Evolutionary conservation across 2,888 invertebrate species (phyloP), one percentile per base, ranked within the genome.

Genomic region (Eueremaeus valkanovi): DNA sequence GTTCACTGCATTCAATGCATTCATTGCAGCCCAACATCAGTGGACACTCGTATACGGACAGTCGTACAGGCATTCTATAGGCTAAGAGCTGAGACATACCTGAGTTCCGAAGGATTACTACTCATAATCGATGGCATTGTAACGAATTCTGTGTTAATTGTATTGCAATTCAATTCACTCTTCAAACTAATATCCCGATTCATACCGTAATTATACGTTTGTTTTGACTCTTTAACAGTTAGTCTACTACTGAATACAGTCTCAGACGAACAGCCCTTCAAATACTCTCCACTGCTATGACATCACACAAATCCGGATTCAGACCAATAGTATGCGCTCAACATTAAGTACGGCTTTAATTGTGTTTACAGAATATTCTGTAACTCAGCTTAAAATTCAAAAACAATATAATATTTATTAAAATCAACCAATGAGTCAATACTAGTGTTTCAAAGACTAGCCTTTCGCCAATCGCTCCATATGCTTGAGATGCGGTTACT

Each of bases 61-160:
- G 5, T n/a, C 8, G 9, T 55, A 6, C 24, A 21, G 24, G 3
- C 2, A 55, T 21, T 55, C n/a, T 24, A 55, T 3, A 55, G 11
- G 63, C 16, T 31, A 18, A 42, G 24, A n/a, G 18, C 13, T 6
- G 24, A 68, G 42, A 68, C 68, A 42, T 68, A 68, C 68, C 68
- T 68, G 24, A 68, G 42, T n/a, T 68, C 40, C 11, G 68, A 68
- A 3, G 68, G 68, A 24, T 27, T 68, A 24, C 24, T 42, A 68
- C 40, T 42, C 36, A 36, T 68, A 21, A 68, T 16, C 5, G 68
- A 36, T 42, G 68, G 68, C 68, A 68, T 68, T 68, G 42, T 68
- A 11, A 8, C 3, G 27, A 42, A 68, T 24, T 42, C 16, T 33
- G n/a, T 36, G 42, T 68, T 68, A 68, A 68, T 68, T 42, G 42